Evolutionary conservation across 2,797 vertebrate genomes (phyloP).

Genomic region (Enteromius anoplus): DNA sequence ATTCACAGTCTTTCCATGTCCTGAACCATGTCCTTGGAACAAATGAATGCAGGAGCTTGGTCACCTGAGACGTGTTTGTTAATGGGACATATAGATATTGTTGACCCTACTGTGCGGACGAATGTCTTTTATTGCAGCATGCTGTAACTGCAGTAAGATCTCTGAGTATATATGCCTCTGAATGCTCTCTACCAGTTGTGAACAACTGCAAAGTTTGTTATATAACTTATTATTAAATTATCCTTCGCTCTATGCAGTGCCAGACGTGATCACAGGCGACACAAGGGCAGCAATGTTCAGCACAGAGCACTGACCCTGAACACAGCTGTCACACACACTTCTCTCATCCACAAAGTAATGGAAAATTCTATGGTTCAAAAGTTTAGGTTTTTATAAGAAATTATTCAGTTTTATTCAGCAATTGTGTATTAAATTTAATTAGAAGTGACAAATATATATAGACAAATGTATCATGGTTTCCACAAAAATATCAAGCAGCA

Average conservation of each 20-base stretch:
- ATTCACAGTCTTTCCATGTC: background rate
- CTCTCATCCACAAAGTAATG: background rate
- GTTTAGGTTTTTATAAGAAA: background rate
- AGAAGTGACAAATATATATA: background rate
- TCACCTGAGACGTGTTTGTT: background rate
- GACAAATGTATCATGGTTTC: too few species aligned
- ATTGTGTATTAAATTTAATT: background rate
- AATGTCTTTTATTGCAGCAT: background rate
- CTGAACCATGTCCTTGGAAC: constrained; percentile 3
- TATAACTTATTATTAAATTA: constrained; percentile 5
- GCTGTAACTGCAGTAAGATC: background rate
- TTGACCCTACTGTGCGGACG: background rate
- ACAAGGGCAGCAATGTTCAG: constrained; percentile 7
- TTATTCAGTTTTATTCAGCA: too few species aligned
- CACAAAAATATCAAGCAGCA: too few species aligned
- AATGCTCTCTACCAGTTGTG: background rate
- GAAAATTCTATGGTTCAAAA: background rate
- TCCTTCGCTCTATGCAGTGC: background rate
- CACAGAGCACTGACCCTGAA: constrained; percentile 16
- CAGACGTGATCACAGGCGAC: constrained; percentile 1
- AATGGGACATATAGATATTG: background rate
- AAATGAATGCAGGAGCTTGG: background rate
- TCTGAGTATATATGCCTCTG: background rate
- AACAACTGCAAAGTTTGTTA: constrained; percentile 8
- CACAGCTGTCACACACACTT: constrained; percentile 19